Conservation (phyloP, 2,888 invertebrate genomes). For the Cryptophagus acutangulus region DNA sequence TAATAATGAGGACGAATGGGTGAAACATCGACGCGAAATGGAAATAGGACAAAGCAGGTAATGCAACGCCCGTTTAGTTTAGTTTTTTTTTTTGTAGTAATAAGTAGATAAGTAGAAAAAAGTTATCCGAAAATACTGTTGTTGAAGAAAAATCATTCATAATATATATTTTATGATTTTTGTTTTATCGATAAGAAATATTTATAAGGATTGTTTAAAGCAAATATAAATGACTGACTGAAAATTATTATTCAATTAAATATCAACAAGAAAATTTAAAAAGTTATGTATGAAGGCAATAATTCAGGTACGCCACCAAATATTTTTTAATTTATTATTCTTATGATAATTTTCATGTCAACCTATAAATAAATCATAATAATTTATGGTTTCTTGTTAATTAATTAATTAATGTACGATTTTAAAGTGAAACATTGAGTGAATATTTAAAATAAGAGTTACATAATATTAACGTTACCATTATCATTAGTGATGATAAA, state of each 20-base stretch:
- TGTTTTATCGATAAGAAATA: constrained; percentile 34
- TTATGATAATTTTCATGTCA: constrained; percentile 20
- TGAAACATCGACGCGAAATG: constrained; percentile 41
- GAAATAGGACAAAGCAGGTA: constrained; percentile 44
- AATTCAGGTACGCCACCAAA: constrained; percentile 27
- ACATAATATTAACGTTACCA: no score
- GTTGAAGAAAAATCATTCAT: constrained; percentile 36
- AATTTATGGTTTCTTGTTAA: no score
- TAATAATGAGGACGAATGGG: constrained; percentile 41
- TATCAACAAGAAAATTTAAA: no score
- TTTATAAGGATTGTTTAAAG: constrained; percentile 34
- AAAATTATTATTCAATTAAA: constrained; percentile 32
- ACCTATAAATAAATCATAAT: no score
- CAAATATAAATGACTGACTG: constrained; percentile 25
- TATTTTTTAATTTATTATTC: constrained; percentile 20
- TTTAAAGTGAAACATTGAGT: no score
- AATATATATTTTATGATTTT: constrained; percentile 43
- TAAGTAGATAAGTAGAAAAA: constrained; percentile 14
- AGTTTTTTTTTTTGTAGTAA: no score
- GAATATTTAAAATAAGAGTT: no score
- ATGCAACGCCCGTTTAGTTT: constrained; percentile 31
- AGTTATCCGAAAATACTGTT: constrained; percentile 27
- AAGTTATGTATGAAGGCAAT: no score
- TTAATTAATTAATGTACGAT: no score
- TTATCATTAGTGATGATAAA: no score